These are phyloP conservation scores for Acronicta psi DNA, from an alignment of 2,888 invertebrate species.

Conservation along the genomic window DNA sequence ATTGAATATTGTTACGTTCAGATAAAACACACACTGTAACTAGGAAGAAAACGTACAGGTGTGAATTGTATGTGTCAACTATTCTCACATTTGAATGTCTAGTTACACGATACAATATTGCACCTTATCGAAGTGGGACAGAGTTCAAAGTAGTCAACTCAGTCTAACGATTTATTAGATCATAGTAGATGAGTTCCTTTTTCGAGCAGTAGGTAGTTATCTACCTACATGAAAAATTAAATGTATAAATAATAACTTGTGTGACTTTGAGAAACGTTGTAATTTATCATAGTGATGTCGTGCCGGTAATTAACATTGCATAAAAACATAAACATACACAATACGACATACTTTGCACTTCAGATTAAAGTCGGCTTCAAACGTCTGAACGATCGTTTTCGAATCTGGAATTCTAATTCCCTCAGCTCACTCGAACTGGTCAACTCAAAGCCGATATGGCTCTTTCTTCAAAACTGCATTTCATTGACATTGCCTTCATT, in stretches of 20 bases:
- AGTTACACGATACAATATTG: constrained; percentile 8
- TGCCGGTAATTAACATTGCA: constrained; percentile 25
- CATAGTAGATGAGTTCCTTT: constrained; percentile 11
- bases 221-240: constrained; percentile 16
- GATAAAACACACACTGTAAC: constrained; percentile 13
- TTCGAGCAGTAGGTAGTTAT: constrained; percentile 8
- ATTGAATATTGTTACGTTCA: neutral
- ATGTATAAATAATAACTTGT: constrained; percentile 36
- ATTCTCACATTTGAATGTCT: neutral
- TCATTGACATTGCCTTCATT: no score
- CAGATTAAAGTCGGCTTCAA: no score
- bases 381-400: no score
- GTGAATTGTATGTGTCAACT: constrained; percentile 42
- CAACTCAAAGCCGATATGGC: no score
- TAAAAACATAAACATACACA: constrained; percentile 25
- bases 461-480: no score
- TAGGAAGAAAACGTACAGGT: constrained; percentile 23
- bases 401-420: no score
- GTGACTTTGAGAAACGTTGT: constrained; percentile 36
- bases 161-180: constrained; percentile 13
- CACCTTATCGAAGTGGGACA: neutral
- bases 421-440: no score
- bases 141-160: constrained; percentile 9
- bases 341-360: constrained; percentile 4
- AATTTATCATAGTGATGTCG: constrained; percentile 41